Evolutionary conservation across 2,113 vertebrate species (phyloP).

Genomic region (Petrocephalus microphthalmus): DNA sequence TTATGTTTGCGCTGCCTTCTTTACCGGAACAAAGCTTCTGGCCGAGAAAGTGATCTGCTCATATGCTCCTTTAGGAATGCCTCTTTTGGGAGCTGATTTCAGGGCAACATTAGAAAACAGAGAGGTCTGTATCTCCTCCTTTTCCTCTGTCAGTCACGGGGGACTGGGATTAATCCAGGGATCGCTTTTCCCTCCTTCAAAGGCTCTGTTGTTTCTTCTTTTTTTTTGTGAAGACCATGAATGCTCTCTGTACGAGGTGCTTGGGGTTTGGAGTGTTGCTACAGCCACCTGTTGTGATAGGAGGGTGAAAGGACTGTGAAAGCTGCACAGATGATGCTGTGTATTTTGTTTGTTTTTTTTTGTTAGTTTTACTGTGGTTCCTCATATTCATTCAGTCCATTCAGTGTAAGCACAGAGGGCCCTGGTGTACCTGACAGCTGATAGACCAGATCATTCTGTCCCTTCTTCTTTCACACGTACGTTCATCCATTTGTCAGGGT

Average conservation of each 20-base stretch:
- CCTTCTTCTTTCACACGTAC: neutral
- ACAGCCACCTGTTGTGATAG: neutral
- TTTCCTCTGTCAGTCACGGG: conserved; percentile 32
- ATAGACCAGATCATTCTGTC: neutral
- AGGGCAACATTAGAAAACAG: conserved; percentile 46
- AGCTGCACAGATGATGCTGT: neutral
- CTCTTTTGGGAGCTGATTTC: conserved; percentile 26
- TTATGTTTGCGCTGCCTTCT: neutral
- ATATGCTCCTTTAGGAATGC: neutral
- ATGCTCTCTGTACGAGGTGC: conserved; percentile 19
- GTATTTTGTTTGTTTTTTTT: neutral
- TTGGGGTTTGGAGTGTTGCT: neutral
- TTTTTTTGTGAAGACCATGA: conserved; percentile 39
- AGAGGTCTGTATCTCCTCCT: conserved; percentile 35
- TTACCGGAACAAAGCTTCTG: conserved; percentile 20
- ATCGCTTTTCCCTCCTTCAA: conserved; percentile 54
- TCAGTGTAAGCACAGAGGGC: neutral
- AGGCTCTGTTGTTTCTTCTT: conserved; percentile 43
- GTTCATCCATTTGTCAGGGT: neutral
- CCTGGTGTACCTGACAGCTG: neutral
- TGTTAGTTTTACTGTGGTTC: neutral
- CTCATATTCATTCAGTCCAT: neutral
- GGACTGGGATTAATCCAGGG: conserved; percentile 29
- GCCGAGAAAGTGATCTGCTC: conserved; percentile 14
- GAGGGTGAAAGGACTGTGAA: neutral